Percentiles rank a stretch among this genome's conserved stretches.
These are phyloP conservation scores for Eumacrocentrus americanus DNA, from an alignment of 2,888 invertebrate species.

Conservation along the genomic window DNA sequence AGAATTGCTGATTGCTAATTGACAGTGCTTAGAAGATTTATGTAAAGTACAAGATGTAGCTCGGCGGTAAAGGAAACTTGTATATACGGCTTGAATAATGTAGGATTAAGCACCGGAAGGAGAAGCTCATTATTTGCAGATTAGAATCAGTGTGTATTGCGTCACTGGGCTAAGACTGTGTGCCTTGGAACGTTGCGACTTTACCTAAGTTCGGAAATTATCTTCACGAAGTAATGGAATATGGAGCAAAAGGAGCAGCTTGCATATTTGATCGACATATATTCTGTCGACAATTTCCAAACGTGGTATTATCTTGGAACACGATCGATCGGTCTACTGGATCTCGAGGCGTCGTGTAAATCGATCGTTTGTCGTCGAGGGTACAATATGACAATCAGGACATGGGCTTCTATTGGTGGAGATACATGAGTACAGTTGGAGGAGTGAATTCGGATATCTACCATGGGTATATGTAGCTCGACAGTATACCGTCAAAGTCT, in stretches of 20 bases:
- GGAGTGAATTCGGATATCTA: no score
- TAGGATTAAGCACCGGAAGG: slow-evolving; percentile 41
- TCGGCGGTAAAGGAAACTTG: no score
- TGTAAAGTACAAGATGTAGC: no score
- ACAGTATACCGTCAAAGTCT: no score
- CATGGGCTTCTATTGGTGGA: not conserved
- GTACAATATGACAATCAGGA: slow-evolving; percentile 9
- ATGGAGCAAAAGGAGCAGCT: no score
- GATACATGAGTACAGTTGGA: not conserved
- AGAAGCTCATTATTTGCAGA: slow-evolving; percentile 46
- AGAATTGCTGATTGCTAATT: no score
- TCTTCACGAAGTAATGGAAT: not conserved
- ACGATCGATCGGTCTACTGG: not conserved
- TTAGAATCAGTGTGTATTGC: slow-evolving; percentile 43
- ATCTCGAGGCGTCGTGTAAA: slow-evolving; percentile 1
- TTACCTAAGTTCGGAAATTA: no score
- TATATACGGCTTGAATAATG: slow-evolving; percentile 39
- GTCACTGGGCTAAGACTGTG: no score
- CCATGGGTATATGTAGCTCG: no score
- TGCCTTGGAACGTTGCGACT: not conserved
- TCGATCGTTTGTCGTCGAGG: slow-evolving; percentile 7
- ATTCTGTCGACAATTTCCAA: not conserved
- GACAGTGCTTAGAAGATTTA: no score
- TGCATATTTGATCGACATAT: no score
- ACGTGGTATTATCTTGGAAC: not conserved